phyloP scores from a whole-genome alignment of 2,797 vertebrate genomes.

The Macropus fuliginosus region DNA sequence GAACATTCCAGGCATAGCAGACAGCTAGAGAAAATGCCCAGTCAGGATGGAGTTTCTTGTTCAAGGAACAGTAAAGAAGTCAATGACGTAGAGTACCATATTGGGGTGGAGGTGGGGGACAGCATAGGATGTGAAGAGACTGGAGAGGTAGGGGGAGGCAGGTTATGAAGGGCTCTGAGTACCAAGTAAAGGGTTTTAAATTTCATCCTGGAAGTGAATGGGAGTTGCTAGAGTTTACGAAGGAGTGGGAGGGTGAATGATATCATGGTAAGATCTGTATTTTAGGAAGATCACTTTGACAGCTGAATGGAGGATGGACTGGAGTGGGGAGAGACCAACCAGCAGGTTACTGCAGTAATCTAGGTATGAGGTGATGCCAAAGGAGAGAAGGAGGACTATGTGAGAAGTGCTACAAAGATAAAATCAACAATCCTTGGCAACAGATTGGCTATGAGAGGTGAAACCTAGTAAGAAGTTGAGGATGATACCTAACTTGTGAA shows the following conservation, averaged over 20 bases:
- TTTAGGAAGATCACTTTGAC: neutral
- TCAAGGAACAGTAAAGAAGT: neutral
- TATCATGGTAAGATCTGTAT: too few species aligned
- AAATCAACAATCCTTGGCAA: neutral
- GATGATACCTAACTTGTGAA: neutral
- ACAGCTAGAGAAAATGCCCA: neutral
- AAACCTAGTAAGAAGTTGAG: neutral
- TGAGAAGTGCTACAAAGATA: neutral
- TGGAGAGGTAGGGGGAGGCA: neutral
- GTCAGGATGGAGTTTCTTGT: neutral
- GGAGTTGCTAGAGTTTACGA: neutral
- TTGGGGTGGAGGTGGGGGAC: conserved; percentile 7
- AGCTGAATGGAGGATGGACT: too few species aligned
- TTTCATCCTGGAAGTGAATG: too few species aligned
- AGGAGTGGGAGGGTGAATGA: neutral
- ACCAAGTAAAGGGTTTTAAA: too few species aligned
- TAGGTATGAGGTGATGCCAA: neutral
- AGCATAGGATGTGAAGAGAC: neutral
- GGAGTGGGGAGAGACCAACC: neutral
- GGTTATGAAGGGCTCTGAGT: neutral
- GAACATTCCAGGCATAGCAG: neutral
- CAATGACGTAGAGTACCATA: conserved; percentile 2
- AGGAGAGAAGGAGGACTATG: neutral
- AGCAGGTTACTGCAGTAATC: neutral
- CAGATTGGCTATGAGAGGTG: neutral